Evolutionary conservation across 2,113 vertebrate genomes (phyloP).

Genomic region (Cebidichthys violaceus): DNA sequence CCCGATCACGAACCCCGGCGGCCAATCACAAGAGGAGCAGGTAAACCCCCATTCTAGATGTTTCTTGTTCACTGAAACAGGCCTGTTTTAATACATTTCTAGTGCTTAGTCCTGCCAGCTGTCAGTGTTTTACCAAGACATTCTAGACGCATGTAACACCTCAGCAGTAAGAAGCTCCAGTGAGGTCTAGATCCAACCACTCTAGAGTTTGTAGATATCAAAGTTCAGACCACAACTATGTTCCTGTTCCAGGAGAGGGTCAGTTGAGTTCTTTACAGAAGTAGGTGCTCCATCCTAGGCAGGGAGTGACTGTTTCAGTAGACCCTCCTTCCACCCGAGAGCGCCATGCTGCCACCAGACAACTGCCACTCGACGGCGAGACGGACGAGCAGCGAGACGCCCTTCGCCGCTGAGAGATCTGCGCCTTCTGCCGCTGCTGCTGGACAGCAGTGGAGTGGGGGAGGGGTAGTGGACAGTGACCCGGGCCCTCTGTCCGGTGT

Average conservation of each 20-base stretch:
- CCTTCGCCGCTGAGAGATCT: conserved; percentile 35
- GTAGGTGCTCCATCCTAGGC: conserved; percentile 36
- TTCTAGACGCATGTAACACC: conserved; percentile 10
- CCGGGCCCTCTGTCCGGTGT: conserved; percentile 11
- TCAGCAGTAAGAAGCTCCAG: conserved; percentile 3
- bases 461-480: conserved; percentile 36
- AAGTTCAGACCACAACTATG: conserved; percentile 19
- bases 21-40: conserved; percentile 82
- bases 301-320: conserved; percentile 36
- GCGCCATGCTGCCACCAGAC: conserved; percentile 31
- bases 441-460: conserved; percentile 43
- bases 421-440: conserved; percentile 49
- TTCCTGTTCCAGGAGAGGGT: conserved; percentile 43
- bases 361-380: conserved; percentile 32
- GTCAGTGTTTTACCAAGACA: conserved; percentile 29
- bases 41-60: conserved; percentile 61
- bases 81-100: conserved; percentile 25
- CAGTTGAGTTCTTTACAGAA: conserved; percentile 50
- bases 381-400: conserved; percentile 33
- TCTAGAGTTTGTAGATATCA: conserved; percentile 9
- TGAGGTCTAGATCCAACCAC: conserved; percentile 13
- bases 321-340: conserved; percentile 34
- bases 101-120: conserved; percentile 36
- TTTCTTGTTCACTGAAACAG: conserved; percentile 13
- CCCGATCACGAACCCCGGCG: conserved; percentile 79